Conservation (phyloP, 2,888 invertebrate species). For the Agrotis exclamationis region DNA sequence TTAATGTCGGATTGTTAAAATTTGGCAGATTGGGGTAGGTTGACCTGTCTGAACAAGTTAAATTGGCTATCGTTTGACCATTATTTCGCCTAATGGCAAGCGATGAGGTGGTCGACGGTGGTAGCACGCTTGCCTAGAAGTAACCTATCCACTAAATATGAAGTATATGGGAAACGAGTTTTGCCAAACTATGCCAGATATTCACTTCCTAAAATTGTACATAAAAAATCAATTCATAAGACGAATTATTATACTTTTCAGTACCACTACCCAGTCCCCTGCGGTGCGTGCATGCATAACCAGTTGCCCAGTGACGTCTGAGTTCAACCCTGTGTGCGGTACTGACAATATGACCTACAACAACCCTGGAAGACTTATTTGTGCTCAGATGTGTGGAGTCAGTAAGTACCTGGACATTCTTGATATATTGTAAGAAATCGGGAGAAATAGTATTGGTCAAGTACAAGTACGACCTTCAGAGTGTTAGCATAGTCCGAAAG, state of each 20-base stretch:
- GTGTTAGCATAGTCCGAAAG: neutral
- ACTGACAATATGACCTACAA: slow-evolving; percentile 75
- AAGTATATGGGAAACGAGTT: no score
- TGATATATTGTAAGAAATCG: neutral
- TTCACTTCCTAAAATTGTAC: neutral
- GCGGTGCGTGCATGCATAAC: slow-evolving; percentile 55
- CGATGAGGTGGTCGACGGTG: no score
- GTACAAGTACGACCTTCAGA: neutral
- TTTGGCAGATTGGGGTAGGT: no score
- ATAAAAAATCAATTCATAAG: neutral
- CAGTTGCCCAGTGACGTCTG: slow-evolving; percentile 64
- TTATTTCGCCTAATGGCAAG: no score
- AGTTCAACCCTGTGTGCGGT: slow-evolving; percentile 86
- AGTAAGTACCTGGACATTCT: slow-evolving; percentile 54
- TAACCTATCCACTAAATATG: no score
- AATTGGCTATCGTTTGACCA: no score
- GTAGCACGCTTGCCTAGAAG: no score
- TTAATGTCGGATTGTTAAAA: no score
- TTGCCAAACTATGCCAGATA: neutral
- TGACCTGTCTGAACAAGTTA: no score
- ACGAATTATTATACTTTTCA: slow-evolving; percentile 36
- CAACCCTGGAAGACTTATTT: slow-evolving; percentile 77
- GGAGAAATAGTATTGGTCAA: no score
- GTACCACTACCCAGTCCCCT: slow-evolving; percentile 56
- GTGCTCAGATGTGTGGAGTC: slow-evolving; percentile 80